Conservation (phyloP, 2,888 invertebrate species). For the Congeria kusceri region DNA sequence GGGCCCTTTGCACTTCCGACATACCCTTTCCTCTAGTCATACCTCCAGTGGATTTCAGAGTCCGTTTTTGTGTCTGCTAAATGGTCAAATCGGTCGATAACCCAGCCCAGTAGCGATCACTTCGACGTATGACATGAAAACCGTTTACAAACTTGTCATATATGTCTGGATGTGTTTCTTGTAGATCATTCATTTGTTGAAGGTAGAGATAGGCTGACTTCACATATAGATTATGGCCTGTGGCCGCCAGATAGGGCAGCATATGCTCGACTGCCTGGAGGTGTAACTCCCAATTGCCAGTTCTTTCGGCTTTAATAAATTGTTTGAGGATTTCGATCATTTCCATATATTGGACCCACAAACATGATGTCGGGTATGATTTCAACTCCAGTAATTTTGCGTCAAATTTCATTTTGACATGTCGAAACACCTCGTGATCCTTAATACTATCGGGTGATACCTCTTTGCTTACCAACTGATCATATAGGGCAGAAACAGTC, state of each 20-base stretch:
- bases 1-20: conserved; percentile 56
- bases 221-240: conserved; percentile 58
- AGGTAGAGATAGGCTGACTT: conserved; percentile 58
- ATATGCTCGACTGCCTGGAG: conserved; percentile 7
- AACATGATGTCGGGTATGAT: conserved; percentile 25
- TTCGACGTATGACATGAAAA: conserved; percentile 30
- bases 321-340: conserved; percentile 60
- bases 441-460: not conserved
- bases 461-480: not conserved
- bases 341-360: conserved; percentile 68
- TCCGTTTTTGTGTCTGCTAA: conserved; percentile 70
- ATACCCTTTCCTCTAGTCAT: conserved; percentile 65
- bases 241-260: conserved; percentile 53
- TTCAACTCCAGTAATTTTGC: not conserved
- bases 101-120: conserved; percentile 70
- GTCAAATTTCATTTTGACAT: not conserved
- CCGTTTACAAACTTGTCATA: conserved; percentile 30
- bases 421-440: not conserved
- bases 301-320: conserved; percentile 66
- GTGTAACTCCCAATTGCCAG: conserved; percentile 43
- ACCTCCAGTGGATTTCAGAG: conserved; percentile 67
- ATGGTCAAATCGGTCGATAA: conserved; percentile 70
- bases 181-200: conserved; percentile 40
- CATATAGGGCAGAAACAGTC: not conserved
- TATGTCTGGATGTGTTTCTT: conserved; percentile 19